Evolutionary conservation across 2,113 vertebrate species (phyloP), one percentile per base, ranked within the genome.

Genomic region (Platycercus adscitus): DNA sequence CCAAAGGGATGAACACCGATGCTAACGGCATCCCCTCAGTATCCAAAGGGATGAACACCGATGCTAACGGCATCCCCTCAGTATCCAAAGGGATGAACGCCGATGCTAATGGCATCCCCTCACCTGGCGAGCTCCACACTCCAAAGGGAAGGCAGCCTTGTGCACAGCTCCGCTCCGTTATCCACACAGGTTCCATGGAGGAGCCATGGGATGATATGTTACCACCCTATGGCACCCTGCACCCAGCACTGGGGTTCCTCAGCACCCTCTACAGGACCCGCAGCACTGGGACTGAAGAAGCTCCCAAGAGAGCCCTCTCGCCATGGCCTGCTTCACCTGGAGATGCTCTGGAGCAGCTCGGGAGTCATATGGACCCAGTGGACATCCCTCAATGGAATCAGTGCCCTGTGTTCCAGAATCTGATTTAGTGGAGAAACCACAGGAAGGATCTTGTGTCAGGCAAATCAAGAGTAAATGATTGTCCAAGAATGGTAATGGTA

Each of bases 371-470:
- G 33, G 33, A 58, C 33, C 24, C 33, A 58, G 33, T 24, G 33
- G 56, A 24, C 33, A 35, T 58, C 56, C 49, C 58, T 83, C 11
- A 0, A 9, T 60, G 80, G 76, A 56, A 35, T 83, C 69, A 43
- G 26, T 41, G 11, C 80, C 68, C 46, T 68, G 65, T 25, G 7
- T 58, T 76, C 79, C 52, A 46, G 89, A 85, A 89, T 60, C 70
- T 81, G 89, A 89, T 95, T 94, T 70, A 66, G 55, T 23, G 24
- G 87, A 91, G 72, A 92, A 94, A 92, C 78, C 91, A 81, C 56
- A 39, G 81, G 65, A 87, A 37, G 41, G n/a, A 44, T 71, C 80
- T 58, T 20, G 56, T 66, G 39, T 39, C 63, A 47, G 47, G 18
- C 46, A 82, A 79, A 82, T 50, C 39, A 79, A 72, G 66, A 56